These are phyloP conservation scores for Epicampocera succincta DNA, from an alignment of 2,888 invertebrate genomes.

Conservation along the genomic window DNA sequence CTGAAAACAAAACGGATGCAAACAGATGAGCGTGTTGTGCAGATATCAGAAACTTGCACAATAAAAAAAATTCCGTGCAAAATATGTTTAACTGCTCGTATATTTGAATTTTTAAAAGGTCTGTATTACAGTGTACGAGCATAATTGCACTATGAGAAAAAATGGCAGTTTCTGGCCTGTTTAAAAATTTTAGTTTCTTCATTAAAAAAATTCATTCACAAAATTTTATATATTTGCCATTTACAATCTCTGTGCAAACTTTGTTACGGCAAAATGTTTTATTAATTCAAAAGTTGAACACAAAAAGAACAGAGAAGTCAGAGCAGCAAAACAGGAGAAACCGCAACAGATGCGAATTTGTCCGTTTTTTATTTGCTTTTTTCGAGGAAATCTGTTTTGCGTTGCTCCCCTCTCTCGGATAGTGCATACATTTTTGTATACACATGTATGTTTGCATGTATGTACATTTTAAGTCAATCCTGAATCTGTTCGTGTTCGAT, in stretches of 20 bases:
- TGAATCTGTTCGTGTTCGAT: slow-evolving; percentile 25
- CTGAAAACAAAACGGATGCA: slow-evolving; percentile 28
- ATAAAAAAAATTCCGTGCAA: too few species aligned
- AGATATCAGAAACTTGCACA: too few species aligned
- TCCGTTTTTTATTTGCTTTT: slow-evolving; percentile 17
- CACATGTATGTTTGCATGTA: not conserved
- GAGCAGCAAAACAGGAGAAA: slow-evolving; percentile 1
- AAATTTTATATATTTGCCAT: slow-evolving; percentile 8
- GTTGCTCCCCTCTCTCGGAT: slow-evolving; percentile 37
- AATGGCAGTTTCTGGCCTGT: too few species aligned
- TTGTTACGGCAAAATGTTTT: not conserved
- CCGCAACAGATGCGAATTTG: slow-evolving; percentile 24
- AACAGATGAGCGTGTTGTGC: slow-evolving; percentile 17
- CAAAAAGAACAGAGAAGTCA: not conserved
- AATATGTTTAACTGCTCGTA: too few species aligned
- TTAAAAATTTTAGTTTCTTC: too few species aligned
- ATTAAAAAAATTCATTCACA: slow-evolving; percentile 28
- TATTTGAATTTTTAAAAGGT: too few species aligned
- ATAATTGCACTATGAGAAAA: too few species aligned
- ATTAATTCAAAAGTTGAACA: slow-evolving; percentile 2
- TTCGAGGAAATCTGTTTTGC: slow-evolving; percentile 37
- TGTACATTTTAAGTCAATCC: slow-evolving; percentile 3
- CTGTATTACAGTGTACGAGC: too few species aligned
- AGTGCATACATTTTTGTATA: too few species aligned
- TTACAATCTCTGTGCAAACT: not conserved